phyloP scores from a whole-genome alignment of 2,113 vertebrate genomes.

The Rostratula benghalensis region DNA sequence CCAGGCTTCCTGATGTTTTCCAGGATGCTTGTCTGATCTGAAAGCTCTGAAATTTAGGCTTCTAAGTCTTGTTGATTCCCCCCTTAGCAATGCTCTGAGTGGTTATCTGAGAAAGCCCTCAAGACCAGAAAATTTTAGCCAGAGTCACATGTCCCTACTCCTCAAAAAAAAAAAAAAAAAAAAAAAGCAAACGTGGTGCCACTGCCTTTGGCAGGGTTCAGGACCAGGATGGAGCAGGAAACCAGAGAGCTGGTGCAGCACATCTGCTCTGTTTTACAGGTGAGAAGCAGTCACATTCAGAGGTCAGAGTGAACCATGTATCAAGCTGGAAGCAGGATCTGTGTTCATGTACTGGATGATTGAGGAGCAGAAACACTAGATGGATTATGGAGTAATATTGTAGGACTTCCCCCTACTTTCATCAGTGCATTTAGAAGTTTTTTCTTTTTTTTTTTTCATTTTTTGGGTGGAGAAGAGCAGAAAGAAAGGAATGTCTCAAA shows the following conservation, averaged over 20 bases:
- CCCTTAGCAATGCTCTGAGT: background rate
- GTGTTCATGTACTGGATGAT: background rate
- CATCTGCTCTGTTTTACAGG: background rate
- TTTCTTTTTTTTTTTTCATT: background rate
- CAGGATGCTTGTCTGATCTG: background rate
- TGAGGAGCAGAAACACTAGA: background rate
- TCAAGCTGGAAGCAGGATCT: background rate
- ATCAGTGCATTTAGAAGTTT: background rate
- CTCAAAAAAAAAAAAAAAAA: background rate
- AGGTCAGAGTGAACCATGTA: background rate
- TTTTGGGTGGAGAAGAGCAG: fast-evolving
- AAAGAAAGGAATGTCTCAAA: background rate
- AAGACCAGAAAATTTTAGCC: background rate
- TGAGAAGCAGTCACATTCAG: background rate
- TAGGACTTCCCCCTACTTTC: background rate
- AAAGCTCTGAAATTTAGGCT: background rate
- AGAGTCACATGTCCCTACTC: background rate
- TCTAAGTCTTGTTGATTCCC: background rate
- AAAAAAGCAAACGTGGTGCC: fast-evolving
- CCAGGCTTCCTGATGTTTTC: constrained; percentile 23
- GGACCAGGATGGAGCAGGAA: background rate
- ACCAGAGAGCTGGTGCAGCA: background rate
- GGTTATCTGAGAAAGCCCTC: background rate
- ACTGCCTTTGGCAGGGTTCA: background rate
- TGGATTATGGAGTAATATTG: background rate